These are phyloP conservation scores for Drosophila lacertosa DNA, from an alignment of 1,140 invertebrate genomes.

Conservation along the genomic window DNA sequence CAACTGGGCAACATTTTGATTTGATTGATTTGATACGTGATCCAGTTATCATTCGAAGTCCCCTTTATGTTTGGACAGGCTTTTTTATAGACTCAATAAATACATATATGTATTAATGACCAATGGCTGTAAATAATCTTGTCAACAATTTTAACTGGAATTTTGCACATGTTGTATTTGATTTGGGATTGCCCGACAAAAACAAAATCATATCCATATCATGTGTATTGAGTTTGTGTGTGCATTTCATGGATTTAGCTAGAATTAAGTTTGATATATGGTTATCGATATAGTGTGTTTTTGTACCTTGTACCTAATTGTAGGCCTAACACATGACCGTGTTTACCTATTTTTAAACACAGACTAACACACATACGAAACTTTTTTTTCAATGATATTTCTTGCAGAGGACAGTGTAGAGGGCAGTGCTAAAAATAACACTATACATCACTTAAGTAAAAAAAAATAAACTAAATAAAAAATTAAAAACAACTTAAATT, in stretches of 20 bases:
- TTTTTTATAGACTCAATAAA: slow-evolving; percentile 27
- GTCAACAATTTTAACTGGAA: slow-evolving; percentile 30
- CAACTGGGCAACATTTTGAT: slow-evolving; percentile 7
- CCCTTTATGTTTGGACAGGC: slow-evolving; percentile 27
- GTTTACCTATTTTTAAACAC: not conserved
- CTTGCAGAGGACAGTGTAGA: too few species aligned
- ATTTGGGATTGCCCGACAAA: slow-evolving; percentile 2
- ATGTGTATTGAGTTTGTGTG: not conserved
- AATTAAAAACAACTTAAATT: too few species aligned
- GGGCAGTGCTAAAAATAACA: too few species aligned
- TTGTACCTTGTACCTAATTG: not conserved
- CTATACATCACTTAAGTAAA: too few species aligned
- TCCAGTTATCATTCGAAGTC: slow-evolving; percentile 14
- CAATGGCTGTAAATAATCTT: slow-evolving; percentile 18
- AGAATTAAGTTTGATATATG: not conserved
- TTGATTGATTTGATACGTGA: slow-evolving; percentile 31
- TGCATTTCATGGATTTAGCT: not conserved
- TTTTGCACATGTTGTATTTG: slow-evolving; percentile 25
- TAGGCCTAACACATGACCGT: not conserved
- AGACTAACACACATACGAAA: too few species aligned
- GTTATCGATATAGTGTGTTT: not conserved
- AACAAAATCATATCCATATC: not conserved
- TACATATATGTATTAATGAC: slow-evolving; percentile 14
- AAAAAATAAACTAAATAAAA: too few species aligned
- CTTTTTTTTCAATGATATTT: too few species aligned